Evolutionary conservation across 2,113 vertebrate genomes (phyloP).

Genomic region (Scophthalmus maximus): DNA sequence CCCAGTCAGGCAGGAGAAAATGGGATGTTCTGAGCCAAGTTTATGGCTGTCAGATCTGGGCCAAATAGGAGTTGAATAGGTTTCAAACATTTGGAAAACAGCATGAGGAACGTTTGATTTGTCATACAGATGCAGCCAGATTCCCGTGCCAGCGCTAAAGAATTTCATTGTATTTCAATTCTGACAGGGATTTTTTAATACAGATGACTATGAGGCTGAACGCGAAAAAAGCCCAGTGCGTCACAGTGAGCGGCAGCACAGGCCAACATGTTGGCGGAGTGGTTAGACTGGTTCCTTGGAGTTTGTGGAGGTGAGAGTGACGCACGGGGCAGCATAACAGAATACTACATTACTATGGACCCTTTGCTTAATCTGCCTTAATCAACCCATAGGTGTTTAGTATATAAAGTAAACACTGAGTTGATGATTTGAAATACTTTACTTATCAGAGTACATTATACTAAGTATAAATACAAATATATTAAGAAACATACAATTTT

Average conservation of each 20-base stretch:
- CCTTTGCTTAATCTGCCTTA: too few species aligned
- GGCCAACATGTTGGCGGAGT: conserved; percentile 29
- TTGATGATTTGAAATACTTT: too few species aligned
- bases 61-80: conserved; percentile 72
- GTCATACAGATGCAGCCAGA: conserved; percentile 64
- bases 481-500: neutral
- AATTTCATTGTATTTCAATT: conserved; percentile 56
- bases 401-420: too few species aligned
- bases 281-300: conserved; percentile 47
- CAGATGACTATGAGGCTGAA: conserved; percentile 21
- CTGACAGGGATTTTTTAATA: conserved; percentile 36
- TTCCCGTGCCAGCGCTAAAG: conserved; percentile 45
- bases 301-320: conserved; percentile 17
- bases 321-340: neutral
- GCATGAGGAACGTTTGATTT: conserved; percentile 70
- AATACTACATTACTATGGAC: neutral
- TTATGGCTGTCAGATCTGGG: conserved; percentile 73
- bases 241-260: neutral
- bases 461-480: neutral
- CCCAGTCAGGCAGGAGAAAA: conserved; percentile 71
- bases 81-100: conserved; percentile 78
- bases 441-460: too few species aligned
- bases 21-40: conserved; percentile 73
- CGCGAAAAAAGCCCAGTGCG: neutral
- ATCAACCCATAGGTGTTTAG: too few species aligned